Evolutionary conservation across 2,888 invertebrate genomes (phyloP).

Genomic region (Athripsodes cinereus): DNA sequence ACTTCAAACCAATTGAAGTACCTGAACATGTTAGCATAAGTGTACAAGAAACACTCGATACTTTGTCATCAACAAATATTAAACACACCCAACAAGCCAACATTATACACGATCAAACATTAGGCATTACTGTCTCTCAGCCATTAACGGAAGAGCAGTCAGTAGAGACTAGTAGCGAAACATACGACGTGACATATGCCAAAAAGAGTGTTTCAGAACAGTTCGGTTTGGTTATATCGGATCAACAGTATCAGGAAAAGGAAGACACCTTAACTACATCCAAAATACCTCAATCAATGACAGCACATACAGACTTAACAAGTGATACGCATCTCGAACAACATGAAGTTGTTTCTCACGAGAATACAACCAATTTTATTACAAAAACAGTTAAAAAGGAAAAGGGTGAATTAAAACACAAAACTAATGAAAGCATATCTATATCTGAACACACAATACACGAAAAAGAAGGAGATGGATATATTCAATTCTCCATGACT

Average conservation of each 20-base stretch:
- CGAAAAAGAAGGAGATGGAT: slow-evolving; percentile 41
- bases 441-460: slow-evolving; percentile 44
- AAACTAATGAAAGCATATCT: slow-evolving; percentile 42
- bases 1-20: slow-evolving; percentile 12
- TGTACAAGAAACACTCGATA: slow-evolving; percentile 16
- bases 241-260: slow-evolving; percentile 41
- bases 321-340: slow-evolving; percentile 30
- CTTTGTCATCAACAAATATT: slow-evolving; percentile 19
- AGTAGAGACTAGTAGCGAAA: slow-evolving; percentile 33
- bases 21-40: slow-evolving; percentile 13
- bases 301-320: slow-evolving; percentile 36
- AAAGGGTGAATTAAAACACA: slow-evolving; percentile 35
- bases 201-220: slow-evolving; percentile 38
- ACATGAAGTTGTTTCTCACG: slow-evolving; percentile 28
- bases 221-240: slow-evolving; percentile 37
- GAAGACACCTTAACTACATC: slow-evolving; percentile 38
- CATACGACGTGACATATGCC: slow-evolving; percentile 36
- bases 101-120: slow-evolving; percentile 38
- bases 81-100: slow-evolving; percentile 27
- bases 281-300: slow-evolving; percentile 38
- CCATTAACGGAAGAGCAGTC: slow-evolving; percentile 44
- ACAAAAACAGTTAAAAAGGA: slow-evolving; percentile 35
- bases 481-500: slow-evolving; percentile 24
- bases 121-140: slow-evolving; percentile 39
- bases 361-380: slow-evolving; percentile 37